Percentiles rank a stretch among this genome's conserved stretches.
These are phyloP conservation scores for Rhabdophis nuchalis DNA, from an alignment of 2,797 vertebrate genomes.

Conservation along the genomic window DNA sequence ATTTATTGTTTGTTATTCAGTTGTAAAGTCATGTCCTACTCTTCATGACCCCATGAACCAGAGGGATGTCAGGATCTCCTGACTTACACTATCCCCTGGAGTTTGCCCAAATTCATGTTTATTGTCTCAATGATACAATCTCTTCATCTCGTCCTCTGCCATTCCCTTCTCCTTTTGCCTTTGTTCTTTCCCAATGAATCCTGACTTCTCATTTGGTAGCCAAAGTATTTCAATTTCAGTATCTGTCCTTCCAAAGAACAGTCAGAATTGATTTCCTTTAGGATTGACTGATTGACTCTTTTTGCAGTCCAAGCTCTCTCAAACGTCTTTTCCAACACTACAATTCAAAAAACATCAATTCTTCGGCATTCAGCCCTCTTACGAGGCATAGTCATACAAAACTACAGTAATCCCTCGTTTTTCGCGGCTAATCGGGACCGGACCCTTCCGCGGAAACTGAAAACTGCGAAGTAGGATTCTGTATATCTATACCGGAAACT, in stretches of 20 bases:
- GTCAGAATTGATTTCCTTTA: neutral
- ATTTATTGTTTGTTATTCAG: neutral
- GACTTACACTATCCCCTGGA: neutral
- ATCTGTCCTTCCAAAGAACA: neutral
- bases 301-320: neutral
- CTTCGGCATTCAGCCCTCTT: neutral
- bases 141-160: neutral
- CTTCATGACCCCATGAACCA: neutral
- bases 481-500: no score
- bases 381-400: no score
- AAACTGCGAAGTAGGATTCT: no score
- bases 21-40: neutral
- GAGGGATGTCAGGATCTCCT: neutral
- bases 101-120: neutral
- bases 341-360: neutral
- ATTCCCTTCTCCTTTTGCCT: no score
- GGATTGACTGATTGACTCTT: neutral
- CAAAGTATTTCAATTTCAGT: neutral
- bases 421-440: no score
- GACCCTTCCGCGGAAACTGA: no score
- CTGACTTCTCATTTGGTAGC: neutral
- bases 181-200: neutral
- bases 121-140: neutral
- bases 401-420: no score
- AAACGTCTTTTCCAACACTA: neutral